Base-by-base conservation (phyloP, 2,888 invertebrate genomes). In the Xestoiulus laeticollis region DNA sequence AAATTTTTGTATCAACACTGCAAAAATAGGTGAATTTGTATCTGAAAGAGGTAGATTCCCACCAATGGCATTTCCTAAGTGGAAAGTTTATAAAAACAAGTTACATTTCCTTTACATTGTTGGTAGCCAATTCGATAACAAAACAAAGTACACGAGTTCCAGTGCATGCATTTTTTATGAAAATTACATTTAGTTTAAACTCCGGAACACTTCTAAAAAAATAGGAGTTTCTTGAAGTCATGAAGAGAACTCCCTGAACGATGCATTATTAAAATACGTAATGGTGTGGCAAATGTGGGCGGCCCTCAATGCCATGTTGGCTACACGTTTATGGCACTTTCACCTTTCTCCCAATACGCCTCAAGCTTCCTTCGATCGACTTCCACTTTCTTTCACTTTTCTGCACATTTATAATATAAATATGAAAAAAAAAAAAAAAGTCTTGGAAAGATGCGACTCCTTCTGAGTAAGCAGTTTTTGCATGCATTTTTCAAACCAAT, bases 401-500 rank as follows among this genome's bases (percentile, higher is more conserved):
- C 22, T 78, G 78, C 78, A 30, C 78, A 78, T 78, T 78, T 30
- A 30, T 26, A 78, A 78, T 78, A 53, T 43, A 78, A 10, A 78
- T 78, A 16, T 59, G n/a, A n/a, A 78, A 30, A 26, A 48, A 16
- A 78, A 30, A 26, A 48, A 16, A 59, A 22, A 59, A 78, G 30
- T 30, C 30, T 26, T 78, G 78, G 10, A 30, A 78, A 14, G 78
- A 78, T 30, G 68, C 0, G 78, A 14, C 30, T 78, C 26, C 14
- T n/a, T 30, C 78, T 78, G 78, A 78, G 78, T 78, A 78, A 78
- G 30, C 78, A 30, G 30, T 78, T 78, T 78, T 78, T 78, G 68
- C 26, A 26, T 68, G 68, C 68, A 26, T 78, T 78, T 78, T 78
- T 30, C 78, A 30, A 78, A 30, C 78, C 26, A 26, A 78, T 78